Percentiles rank a stretch among this genome's conserved stretches.
These are phyloP conservation scores for Morinoia aosen DNA, from an alignment of 2,888 invertebrate species.

Conservation along the genomic window DNA sequence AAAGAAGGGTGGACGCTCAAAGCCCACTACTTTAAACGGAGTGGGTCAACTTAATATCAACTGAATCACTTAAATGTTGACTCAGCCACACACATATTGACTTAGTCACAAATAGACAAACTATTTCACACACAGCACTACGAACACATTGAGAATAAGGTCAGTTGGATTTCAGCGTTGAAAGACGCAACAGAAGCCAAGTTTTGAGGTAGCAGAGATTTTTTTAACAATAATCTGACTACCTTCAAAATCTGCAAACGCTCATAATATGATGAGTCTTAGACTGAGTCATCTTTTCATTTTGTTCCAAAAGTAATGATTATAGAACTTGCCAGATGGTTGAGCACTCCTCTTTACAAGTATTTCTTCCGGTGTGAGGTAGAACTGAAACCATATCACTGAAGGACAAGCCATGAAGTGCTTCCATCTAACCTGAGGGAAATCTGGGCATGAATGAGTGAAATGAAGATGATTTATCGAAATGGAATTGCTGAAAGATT, in stretches of 20 bases:
- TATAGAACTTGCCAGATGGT: neutral
- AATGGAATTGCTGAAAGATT: neutral
- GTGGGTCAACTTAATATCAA: neutral
- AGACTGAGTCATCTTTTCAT: neutral
- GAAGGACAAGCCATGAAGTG: neutral
- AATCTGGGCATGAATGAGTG: neutral
- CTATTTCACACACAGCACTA: neutral
- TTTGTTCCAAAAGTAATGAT: neutral
- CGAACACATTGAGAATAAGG: neutral
- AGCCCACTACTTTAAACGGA: neutral
- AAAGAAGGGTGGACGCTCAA: neutral
- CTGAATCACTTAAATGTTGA: too few species aligned
- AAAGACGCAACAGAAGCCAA: too few species aligned
- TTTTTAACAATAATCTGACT: neutral
- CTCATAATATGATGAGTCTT: neutral
- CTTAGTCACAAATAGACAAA: neutral
- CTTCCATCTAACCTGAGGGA: neutral
- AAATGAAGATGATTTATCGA: neutral
- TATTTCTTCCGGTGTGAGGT: neutral
- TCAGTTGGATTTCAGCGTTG: neutral
- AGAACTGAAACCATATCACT: neutral
- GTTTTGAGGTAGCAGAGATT: neutral
- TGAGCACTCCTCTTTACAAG: neutral
- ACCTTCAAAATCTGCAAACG: neutral
- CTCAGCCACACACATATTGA: neutral